Conservation (phyloP, 1,140 invertebrate species). For the Rhagoletis zephyria region DNA sequence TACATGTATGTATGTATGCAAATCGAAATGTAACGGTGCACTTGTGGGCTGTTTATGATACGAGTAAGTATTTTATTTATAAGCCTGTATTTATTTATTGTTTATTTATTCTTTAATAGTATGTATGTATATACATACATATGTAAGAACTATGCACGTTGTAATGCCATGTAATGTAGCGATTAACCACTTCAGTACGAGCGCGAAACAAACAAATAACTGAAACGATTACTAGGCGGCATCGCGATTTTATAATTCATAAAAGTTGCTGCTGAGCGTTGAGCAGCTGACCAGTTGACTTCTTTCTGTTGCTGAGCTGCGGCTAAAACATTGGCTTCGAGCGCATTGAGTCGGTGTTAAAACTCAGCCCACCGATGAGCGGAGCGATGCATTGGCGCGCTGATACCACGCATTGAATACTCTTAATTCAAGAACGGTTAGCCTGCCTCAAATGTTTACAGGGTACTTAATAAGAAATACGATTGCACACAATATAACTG, state of each 20-base stretch:
- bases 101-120: too few species aligned
- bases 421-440: too few species aligned
- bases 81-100: too few species aligned
- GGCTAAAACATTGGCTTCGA: not conserved
- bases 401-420: too few species aligned
- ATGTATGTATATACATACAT: not conserved
- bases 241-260: constrained; percentile 36
- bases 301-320: not conserved
- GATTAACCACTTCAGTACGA: constrained; percentile 27
- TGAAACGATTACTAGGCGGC: not conserved
- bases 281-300: not conserved
- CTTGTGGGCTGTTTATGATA: not conserved
- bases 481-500: too few species aligned
- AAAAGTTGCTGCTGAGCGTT: not conserved
- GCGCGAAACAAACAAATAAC: constrained; percentile 33
- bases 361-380: not conserved
- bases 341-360: not conserved
- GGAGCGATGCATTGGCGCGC: not conserved
- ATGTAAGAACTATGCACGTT: not conserved
- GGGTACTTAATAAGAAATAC: too few species aligned
- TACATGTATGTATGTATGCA: not conserved
- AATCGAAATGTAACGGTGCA: not conserved
- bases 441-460: too few species aligned
- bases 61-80: not conserved
- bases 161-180: not conserved